Evolutionary conservation across 2,888 invertebrate species (phyloP).

Genomic region (Metacarcinus magister): DNA sequence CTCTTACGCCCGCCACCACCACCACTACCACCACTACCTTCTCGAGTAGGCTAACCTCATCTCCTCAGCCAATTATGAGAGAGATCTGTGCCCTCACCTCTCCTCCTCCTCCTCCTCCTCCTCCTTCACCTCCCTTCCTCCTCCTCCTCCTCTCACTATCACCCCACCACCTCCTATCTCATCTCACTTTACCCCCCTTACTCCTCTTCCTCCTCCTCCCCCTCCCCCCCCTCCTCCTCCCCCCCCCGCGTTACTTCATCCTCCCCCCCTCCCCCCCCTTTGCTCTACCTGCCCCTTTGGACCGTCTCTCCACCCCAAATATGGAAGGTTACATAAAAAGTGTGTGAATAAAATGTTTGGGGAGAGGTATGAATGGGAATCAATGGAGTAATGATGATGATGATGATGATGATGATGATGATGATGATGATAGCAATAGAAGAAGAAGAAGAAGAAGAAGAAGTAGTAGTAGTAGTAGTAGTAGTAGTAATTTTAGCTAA

Average conservation of each 20-base stretch:
- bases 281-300: neutral
- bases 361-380: neutral
- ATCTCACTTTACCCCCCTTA: neutral
- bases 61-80: slow-evolving; percentile 14
- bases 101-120: neutral
- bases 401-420: no score
- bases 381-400: no score
- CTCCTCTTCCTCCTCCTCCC: neutral
- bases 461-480: neutral
- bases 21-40: neutral
- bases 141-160: neutral
- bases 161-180: neutral
- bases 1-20: neutral
- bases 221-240: neutral
- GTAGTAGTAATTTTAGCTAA: neutral
- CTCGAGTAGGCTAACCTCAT: slow-evolving; percentile 15
- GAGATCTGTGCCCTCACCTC: slow-evolving; percentile 14
- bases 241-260: neutral
- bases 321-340: neutral
- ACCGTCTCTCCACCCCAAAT: neutral
- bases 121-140: neutral
- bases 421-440: no score
- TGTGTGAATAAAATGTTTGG: neutral
- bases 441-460: no score
- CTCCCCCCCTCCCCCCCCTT: neutral